Evolutionary conservation across 2,888 invertebrate species (phyloP).

Genomic region (Zygothrica quintamaculata): DNA sequence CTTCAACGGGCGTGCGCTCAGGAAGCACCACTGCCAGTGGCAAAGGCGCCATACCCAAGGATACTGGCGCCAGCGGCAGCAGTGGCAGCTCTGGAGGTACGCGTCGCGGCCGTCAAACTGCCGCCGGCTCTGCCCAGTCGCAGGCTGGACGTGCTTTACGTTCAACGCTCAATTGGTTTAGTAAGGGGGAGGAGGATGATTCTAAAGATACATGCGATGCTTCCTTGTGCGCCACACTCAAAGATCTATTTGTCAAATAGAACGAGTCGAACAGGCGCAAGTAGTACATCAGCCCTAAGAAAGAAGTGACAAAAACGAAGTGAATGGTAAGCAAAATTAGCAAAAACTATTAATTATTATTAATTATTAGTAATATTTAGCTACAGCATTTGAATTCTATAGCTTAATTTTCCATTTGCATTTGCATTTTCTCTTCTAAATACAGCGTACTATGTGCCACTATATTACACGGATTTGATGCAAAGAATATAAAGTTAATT

Average conservation of each 20-base stretch:
- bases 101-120: constrained; percentile 70
- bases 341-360: neutral
- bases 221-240: constrained; percentile 92
- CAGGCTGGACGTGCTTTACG: constrained; percentile 82
- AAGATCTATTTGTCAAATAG: constrained; percentile 94
- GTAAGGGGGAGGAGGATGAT: constrained; percentile 89
- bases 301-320: neutral
- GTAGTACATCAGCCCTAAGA: constrained; percentile 34
- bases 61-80: constrained; percentile 38
- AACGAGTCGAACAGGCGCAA: constrained; percentile 55
- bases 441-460: constrained; percentile 59
- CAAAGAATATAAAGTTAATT: too few relatives aligned
- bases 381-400: too few relatives aligned
- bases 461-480: too few relatives aligned
- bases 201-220: constrained; percentile 90
- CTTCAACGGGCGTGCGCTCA: constrained; percentile 44
- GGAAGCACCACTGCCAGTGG: constrained; percentile 23
- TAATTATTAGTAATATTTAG: too few relatives aligned
- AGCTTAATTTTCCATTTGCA: too few relatives aligned
- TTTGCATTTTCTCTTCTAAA: neutral
- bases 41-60: constrained; percentile 67
- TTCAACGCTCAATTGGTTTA: constrained; percentile 86
- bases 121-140: constrained; percentile 60
- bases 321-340: constrained; percentile 29
- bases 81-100: constrained; percentile 51